phyloP scores from a whole-genome alignment of 2,888 invertebrate genomes.

The Elegia similella region DNA sequence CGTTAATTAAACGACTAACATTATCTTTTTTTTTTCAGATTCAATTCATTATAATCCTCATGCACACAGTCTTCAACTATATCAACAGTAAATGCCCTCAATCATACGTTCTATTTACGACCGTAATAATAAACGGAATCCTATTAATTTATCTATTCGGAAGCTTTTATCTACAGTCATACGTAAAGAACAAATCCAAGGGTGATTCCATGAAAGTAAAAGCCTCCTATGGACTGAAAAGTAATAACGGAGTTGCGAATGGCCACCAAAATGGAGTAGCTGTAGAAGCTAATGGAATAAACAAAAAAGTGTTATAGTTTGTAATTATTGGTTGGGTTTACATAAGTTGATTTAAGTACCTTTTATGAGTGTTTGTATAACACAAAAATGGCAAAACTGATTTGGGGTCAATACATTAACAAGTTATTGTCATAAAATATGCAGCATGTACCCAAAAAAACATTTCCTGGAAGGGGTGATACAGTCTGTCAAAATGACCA shows the following conservation, averaged over 20 bases:
- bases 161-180: slow-evolving; percentile 40
- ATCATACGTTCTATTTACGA: slow-evolving; percentile 31
- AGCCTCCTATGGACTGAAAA: background rate
- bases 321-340: no score
- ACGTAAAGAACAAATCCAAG: slow-evolving; percentile 24
- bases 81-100: slow-evolving; percentile 38
- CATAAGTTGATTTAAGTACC: background rate
- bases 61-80: slow-evolving; percentile 30
- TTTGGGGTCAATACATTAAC: no score
- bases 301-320: slow-evolving; percentile 1
- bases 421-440: no score
- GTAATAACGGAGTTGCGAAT: background rate
- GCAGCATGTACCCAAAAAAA: no score
- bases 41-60: slow-evolving; percentile 39
- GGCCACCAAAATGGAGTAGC: background rate
- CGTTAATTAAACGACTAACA: no score
- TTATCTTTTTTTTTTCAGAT: slow-evolving; percentile 36
- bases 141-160: slow-evolving; percentile 44
- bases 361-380: background rate
- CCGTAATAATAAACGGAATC: slow-evolving; percentile 30
- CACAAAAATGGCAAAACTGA: no score
- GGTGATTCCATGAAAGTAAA: background rate
- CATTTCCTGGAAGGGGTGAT: no score
- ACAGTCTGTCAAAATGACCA: no score
- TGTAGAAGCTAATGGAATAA: background rate